Evolutionary conservation across 2,113 vertebrate species (phyloP), one percentile per base, ranked within the genome.

Genomic region (Poeciliopsis retropinna): DNA sequence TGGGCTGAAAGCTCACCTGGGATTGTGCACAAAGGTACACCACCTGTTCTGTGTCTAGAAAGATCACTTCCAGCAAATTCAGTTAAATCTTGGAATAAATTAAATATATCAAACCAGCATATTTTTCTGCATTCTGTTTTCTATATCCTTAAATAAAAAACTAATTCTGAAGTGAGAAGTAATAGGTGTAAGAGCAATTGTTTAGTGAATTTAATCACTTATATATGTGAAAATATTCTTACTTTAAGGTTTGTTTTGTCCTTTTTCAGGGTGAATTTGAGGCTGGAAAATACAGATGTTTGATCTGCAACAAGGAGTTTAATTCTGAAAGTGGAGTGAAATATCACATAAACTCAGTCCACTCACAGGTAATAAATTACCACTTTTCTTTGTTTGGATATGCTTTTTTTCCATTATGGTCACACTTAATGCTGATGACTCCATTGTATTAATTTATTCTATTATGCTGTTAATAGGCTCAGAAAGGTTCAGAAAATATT

Each of bases 301-400:
- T 98, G 57, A 94, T 98, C 78, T 98, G 97, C 87, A 94, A 95
- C 62, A 98, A 98, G 81, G 97, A 98, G 88, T 98, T 98, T 82
- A 93, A 96, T 78, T 98, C 97, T 0, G 97, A 98, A 88, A 98
- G 97, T 51, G 97, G 97, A n/a, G 97, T 98, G 86, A 98, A 98
- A 80, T 98, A 98, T 85, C 97, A 98, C 90, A 98, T 98, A 92
- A 98, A 96, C 91, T 97, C 96, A 41, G 93, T 97, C 78, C 97
- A 98, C 1, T 95, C 96, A 29, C 96, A 98, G 96, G 97, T 98
- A 91, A 94, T 9, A 6, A 12, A 4, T 12, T 60, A 25, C 13
- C 27, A 29, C 2, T 30, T 60, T 5, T 41, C 54, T 60, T 57
- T 5, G 19, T 31, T 75, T 34, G 44, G 15, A 47, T 47, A 19